Percentiles rank a stretch among this genome's conserved stretches.
Evolutionary conservation across 2,888 invertebrate genomes (phyloP).

Genomic region (Hyposoter didymator): DNA sequence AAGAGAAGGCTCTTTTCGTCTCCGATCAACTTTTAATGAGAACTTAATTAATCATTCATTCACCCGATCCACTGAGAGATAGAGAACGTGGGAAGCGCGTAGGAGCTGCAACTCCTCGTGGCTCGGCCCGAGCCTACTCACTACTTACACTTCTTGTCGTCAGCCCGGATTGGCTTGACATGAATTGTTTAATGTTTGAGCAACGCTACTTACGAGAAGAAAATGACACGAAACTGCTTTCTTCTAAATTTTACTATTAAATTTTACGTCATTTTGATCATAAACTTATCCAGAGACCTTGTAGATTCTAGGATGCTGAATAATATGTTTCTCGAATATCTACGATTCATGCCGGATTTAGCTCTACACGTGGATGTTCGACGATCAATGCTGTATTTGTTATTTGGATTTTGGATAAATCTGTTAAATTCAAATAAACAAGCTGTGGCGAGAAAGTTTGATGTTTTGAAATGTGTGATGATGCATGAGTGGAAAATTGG

Average conservation of each 20-base stretch:
- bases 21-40: background rate
- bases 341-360: slow-evolving; percentile 1
- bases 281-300: background rate
- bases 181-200: background rate
- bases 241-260: background rate
- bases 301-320: background rate
- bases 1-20: background rate
- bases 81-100: background rate
- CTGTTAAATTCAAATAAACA: slow-evolving; percentile 1
- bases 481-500: slow-evolving; percentile 6
- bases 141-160: background rate
- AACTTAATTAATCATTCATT: background rate
- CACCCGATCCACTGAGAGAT: background rate
- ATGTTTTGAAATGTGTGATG: slow-evolving; percentile 6
- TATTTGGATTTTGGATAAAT: background rate
- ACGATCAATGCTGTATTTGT: background rate
- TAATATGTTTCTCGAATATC: background rate
- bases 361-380: background rate
- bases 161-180: background rate
- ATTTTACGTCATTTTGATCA: background rate
- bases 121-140: background rate
- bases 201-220: background rate
- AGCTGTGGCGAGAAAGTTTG: background rate
- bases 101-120: background rate
- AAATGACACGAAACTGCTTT: background rate